Conservation (phyloP, 2,888 invertebrate genomes). For the Cremastinae sp. region DNA sequence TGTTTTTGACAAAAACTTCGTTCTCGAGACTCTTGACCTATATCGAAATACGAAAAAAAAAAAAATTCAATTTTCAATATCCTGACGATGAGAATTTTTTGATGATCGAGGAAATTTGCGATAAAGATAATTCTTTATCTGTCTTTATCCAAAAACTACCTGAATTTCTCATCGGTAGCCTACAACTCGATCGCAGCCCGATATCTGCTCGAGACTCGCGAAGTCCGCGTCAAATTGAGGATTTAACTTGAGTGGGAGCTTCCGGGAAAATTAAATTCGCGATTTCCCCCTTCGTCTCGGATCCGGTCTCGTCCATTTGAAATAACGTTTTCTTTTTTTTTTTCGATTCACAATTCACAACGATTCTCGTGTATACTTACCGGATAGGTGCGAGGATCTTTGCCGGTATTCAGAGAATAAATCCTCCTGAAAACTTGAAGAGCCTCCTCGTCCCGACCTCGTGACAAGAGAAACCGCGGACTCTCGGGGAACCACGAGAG, state of each 20-base stretch:
- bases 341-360: background rate
- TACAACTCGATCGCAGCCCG: constrained; percentile 56
- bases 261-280: background rate
- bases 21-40: constrained; percentile 81
- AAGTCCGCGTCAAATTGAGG: constrained; percentile 25
- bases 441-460: constrained; percentile 86
- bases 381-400: constrained; percentile 84
- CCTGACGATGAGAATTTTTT: no score
- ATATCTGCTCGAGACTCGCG: constrained; percentile 40
- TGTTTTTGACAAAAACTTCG: constrained; percentile 74
- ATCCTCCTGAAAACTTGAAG: constrained; percentile 85
- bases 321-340: background rate
- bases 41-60: background rate
- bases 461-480: constrained; percentile 88
- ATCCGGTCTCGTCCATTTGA: background rate
- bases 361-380: constrained; percentile 80
- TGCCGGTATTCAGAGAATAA: constrained; percentile 85
- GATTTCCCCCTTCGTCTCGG: background rate
- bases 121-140: constrained; percentile 24
- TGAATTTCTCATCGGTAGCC: constrained; percentile 56
- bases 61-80: no score
- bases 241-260: constrained; percentile 37
- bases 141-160: constrained; percentile 57
- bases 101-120: background rate
- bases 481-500: constrained; percentile 87